Base-by-base conservation (phyloP, 2,797 vertebrate genomes). In the Ispidina lecontei region DNA sequence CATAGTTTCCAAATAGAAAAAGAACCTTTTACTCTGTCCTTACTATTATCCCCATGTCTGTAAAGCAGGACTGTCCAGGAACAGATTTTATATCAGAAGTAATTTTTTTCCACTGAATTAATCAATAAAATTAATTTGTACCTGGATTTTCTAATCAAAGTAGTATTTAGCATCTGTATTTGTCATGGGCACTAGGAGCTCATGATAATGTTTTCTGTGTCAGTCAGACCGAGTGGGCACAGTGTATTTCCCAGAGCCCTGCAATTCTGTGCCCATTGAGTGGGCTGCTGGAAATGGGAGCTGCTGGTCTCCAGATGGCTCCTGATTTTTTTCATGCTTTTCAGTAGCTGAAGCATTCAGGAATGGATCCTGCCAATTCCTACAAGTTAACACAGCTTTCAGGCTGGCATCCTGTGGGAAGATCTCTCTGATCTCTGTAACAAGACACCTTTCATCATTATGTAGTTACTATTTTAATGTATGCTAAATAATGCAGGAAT, bases 401-500 rank as follows among this genome's bases (percentile, higher is more conserved):
- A 68, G 29, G 16, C 16, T 68, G 29, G 26, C 41, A 82, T 55
- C 35, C 14, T 28, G 10, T 22, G 16, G 18, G 63, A 85, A 69
- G 63, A 29, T 37, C 6, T 81, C 54, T 44, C 79, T 77, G 5
- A 71, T 76, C 44, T 81, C 28, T 63, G 23, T 33, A 81, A 65
- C 7, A 76, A 80, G 59, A 73, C 28, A 49, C 18, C 46, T 59
- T 95, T 28, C 82, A n/a, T 59, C 13, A 54, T 62, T 55, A 58
- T 28, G 39, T 54, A 72, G 35, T 71, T 91, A 75, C 87, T 93
- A 87, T 65, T 82, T 84, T 94, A 88, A 80, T 75, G 33, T 75
- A 87, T 80, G 60, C 18, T 81, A 96, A 91, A 55, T 87, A 87
- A 95, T 75, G 69, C 72, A 51, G 55, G 37, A 92, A 29, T 87